Evolutionary conservation across 2,113 vertebrate species (phyloP), one percentile per base, ranked within the genome.

Genomic region (Chrysochloris asiatica): DNA sequence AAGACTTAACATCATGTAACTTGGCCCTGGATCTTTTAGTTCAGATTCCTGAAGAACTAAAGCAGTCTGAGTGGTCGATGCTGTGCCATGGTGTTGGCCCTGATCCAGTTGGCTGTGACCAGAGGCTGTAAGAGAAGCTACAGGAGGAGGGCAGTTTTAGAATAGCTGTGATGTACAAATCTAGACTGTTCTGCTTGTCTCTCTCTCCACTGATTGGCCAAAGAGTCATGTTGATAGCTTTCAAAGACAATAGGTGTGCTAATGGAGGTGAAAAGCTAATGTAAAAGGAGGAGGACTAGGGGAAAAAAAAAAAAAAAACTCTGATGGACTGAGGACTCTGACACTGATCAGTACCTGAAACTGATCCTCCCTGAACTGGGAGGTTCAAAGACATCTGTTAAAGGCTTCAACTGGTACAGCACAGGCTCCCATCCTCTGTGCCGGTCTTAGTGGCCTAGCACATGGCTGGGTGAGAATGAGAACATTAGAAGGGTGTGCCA

Each of bases 1-100:
- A 30, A 0, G 2, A 8, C 78, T 33, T 8, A 3, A 36, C 43
- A 4, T 19, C 43, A 0, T 9, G 45, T 3, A 0, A 28, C 2
- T 19, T 0, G 3, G 77, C 71, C 33, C 73, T 52, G 17, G 47
- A 48, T 47, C 56, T 52, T 71, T 30, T 4, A 1, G 14, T 38
- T 56, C 41, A 9, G 3, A 0, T 21, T 24, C 63, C 33, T 36
- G n/a, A 59, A 0, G 24, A 38, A 36, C 6, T 0, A n/a, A 63
- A 79, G 8, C 6, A 21, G 16, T 16, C 21, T 16, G 6, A 2
- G 8, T 33, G 24, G 36, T 33, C 43, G 10, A 17, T n/a, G 61
- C 3, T 3, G 4, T 1, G 6, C 22, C 59, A 12, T n/a, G 6
- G 43, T 10, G 36, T 81, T 19, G 50, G 28, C 6, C 26, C 1